Conservation (phyloP, 2,113 vertebrate genomes). For the Hippocampus comes region DNA sequence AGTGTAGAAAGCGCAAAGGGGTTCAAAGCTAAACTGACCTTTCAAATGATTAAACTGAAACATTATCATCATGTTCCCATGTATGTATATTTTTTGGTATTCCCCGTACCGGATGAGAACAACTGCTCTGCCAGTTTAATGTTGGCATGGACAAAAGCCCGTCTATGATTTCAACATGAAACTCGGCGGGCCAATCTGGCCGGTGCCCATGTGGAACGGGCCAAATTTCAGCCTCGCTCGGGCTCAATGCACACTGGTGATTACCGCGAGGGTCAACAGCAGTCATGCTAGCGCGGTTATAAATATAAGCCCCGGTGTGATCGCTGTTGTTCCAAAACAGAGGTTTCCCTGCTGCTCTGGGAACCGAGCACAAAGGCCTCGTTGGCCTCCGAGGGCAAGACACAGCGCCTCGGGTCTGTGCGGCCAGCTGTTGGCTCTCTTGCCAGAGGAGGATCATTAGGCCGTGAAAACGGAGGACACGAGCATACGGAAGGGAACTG, state of each 20-base stretch:
- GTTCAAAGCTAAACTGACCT: constrained; percentile 70
- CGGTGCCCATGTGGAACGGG: constrained; percentile 72
- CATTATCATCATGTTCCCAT: constrained; percentile 62
- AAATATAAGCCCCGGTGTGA: constrained; percentile 79
- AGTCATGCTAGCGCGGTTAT: constrained; percentile 80
- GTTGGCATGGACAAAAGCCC: constrained; percentile 72
- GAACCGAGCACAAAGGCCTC: constrained; percentile 66
- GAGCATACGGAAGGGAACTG: constrained; percentile 27
- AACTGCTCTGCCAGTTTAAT: constrained; percentile 75
- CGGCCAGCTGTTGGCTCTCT: constrained; percentile 63
- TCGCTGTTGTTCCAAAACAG: constrained; percentile 75
- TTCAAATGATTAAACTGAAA: constrained; percentile 72
- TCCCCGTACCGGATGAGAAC: constrained; percentile 61
- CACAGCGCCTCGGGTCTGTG: constrained; percentile 47
- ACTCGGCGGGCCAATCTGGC: constrained; percentile 74
- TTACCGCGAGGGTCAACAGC: constrained; percentile 74
- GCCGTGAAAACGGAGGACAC: constrained; percentile 41
- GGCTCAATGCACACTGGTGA: constrained; percentile 76
- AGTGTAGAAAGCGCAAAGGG: constrained; percentile 53
- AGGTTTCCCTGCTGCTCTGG: constrained; percentile 76
- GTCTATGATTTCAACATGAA: constrained; percentile 79
- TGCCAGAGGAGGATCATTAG: constrained; percentile 53
- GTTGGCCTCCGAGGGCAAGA: constrained; percentile 65
- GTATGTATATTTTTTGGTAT: constrained; percentile 21
- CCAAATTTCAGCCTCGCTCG: constrained; percentile 78